A percentile compares a stretch with the other conserved stretches of the same genome.
phyloP scores from a whole-genome alignment of 1,140 invertebrate species.

The Brachionus rubens region DNA sequence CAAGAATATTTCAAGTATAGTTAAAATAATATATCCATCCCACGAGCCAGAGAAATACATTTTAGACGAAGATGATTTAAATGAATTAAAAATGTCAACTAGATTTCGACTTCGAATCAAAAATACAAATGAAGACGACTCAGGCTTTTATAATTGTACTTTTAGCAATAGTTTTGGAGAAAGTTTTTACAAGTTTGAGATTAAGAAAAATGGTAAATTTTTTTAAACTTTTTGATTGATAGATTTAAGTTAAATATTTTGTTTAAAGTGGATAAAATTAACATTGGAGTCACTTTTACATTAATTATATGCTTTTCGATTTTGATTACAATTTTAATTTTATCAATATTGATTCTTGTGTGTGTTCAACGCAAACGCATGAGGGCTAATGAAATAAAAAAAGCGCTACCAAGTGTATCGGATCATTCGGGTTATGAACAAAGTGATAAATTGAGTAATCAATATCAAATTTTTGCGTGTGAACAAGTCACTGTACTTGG shows the following conservation, averaged over 20 bases:
- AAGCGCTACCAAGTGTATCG: conserved; percentile 14
- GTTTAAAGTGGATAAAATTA: neutral
- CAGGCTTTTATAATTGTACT: conserved; percentile 13
- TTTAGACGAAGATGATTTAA: neutral
- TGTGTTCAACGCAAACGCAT: conserved; percentile 4
- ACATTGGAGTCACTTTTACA: neutral
- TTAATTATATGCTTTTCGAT: conserved; percentile 19
- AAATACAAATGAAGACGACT: neutral
- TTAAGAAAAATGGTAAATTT: conserved; percentile 20
- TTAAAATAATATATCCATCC: neutral
- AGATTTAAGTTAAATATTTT: neutral
- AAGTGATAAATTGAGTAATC: neutral
- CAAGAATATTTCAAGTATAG: neutral
- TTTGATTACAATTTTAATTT: neutral
- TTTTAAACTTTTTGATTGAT: neutral
- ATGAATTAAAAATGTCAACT: conserved; percentile 22
- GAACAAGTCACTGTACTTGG: neutral
- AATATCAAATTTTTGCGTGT: conserved; percentile 27
- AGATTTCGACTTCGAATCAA: neutral
- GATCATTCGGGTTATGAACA: conserved; percentile 9
- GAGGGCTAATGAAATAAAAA: neutral
- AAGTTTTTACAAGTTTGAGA: neutral
- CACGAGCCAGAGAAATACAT: neutral
- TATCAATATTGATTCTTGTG: neutral
- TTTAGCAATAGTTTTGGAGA: neutral